Base-by-base conservation (phyloP, 1,140 invertebrate species). In the Drosophila asahinai region DNA sequence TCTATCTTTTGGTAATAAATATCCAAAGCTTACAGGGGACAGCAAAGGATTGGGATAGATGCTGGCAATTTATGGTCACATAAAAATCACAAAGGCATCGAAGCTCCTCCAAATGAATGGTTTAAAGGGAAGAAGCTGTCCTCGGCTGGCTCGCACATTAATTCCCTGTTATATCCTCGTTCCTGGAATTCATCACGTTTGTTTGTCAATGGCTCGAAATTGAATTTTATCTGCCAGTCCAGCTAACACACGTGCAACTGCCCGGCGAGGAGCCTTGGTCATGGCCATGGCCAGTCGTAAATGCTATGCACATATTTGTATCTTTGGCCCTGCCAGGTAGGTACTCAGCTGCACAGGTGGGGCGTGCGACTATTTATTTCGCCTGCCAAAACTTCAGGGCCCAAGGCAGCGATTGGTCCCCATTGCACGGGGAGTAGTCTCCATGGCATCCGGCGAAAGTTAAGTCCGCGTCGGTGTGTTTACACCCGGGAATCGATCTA, bases 131-230 rank as follows among this genome's bases (percentile, higher is more conserved):
- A 61, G 61, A 63, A 70, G 68, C 65, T 64, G 38, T 19, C n/a
- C 83, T 78, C 52, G 62, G 43, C 52, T 9, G 61, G 25, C 45
- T 19, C 8, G 14, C 36, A 51, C 66, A 73, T 73, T 64, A 80
- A 72, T 62, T 63, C 61, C 64, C 22, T 49, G 64, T 58, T 75
- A 76, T 67, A 66, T 64, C 64, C 75, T 48, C 36, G 60, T 64
- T 73, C 68, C 55, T 60, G 61, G 54, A 84, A 78, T 72, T 74
- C 70, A 83, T 90, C 81, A 90, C 81, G 78, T 89, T 68, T 89
- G 84, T 89, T 89, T 89, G 86, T 67, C 70, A 65, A 81, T 72
- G 75, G 73, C 70, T 72, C 70, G 74, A 81, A 86, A 86, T 86
- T 86, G 83, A 86, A 86, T 86, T 86, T 86, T 65, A 78, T 81